Base-by-base conservation (phyloP, 2,888 invertebrate species). In the Euzophera pinguis region DNA sequence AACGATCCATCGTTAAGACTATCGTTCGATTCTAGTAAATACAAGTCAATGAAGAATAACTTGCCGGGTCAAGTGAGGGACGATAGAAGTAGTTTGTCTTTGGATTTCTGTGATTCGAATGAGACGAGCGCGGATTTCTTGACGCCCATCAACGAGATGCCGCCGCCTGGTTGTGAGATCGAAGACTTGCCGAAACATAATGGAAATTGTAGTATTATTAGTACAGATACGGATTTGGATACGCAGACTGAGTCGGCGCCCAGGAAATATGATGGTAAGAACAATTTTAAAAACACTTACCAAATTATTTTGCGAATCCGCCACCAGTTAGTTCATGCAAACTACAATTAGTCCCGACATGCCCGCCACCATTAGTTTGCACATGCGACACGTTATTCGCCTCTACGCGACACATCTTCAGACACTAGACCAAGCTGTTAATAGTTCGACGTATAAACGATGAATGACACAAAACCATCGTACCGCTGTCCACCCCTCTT, bases 121-220 rank as follows among this genome's bases (percentile, higher is more conserved):
- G 90, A 91, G 63, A 91, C 91, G 0, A 90, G 90, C 59, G 90
- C 91, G 0, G 91, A 90, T 61, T 91, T 91, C 55, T 60, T 90
- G 50, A 91, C 91, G 45, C 91, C 90, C 1, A 91, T 91, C 3
- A 91, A 91, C 35, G 91, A 91, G 59, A 87, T 91, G 90, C 91
- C 91, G 1, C 84, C 80, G 0, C 82, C 90, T 0, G 87, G 87
- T 0, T 89, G 90, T 53, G 91, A 89, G 62, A 83, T 89, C 1
- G 89, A 89, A 47, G 86, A 90, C n/a, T 58, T 90, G 63, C 90
- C 89, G 13, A 84, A 84, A 51, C 84, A 83, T 29, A 88, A 89
- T 29, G 88, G 89, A 0, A 86, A 79, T 50, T 88, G 85, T 37
- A 88, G 86, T 53, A 69, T 85, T 0, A 69, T 89, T 54, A 87